A percentile compares a stretch with the other conserved stretches of the same genome.
Evolutionary conservation across 2,888 invertebrate species (phyloP).

Genomic region (Rhingia campestris): DNA sequence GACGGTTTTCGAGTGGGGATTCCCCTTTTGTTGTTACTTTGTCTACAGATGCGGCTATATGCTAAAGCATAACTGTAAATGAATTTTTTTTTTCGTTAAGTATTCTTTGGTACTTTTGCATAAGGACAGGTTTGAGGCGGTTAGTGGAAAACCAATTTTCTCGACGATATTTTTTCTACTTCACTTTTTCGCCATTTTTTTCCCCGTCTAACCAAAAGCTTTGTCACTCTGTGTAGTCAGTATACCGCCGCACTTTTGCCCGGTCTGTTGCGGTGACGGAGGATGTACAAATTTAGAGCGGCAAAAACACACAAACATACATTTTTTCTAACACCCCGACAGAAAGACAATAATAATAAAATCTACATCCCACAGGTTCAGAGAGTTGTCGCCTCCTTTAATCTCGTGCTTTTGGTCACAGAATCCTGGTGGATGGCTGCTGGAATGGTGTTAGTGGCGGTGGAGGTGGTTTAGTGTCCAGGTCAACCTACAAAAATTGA

Average conservation of each 20-base stretch:
- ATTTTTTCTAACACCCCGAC: constrained; percentile 47
- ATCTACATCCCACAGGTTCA: constrained; percentile 68
- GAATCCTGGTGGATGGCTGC: neutral
- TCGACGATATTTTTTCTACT: constrained; percentile 58
- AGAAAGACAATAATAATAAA: constrained; percentile 69
- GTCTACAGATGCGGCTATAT: constrained; percentile 55
- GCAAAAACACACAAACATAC: neutral
- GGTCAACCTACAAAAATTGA: constrained; percentile 42
- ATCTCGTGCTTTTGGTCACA: constrained; percentile 5
- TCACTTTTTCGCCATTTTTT: constrained; percentile 38
- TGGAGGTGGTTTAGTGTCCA: constrained; percentile 48
- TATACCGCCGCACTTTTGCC: constrained; percentile 33
- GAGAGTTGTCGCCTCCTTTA: constrained; percentile 18
- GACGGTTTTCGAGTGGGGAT: constrained; percentile 24
- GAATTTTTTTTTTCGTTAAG: constrained; percentile 59
- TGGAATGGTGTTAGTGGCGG: too few relatives aligned
- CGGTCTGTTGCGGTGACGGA: neutral
- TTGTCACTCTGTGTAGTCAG: constrained; percentile 33
- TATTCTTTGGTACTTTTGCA: constrained; percentile 49
- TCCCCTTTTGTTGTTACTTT: constrained; percentile 1
- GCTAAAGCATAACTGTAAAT: constrained; percentile 64
- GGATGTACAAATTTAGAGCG: constrained; percentile 53
- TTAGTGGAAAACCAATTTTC: constrained; percentile 71
- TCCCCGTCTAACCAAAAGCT: constrained; percentile 27
- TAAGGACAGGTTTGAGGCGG: neutral